Evolutionary conservation across 2,113 vertebrate genomes (phyloP), one percentile per base, ranked within the genome.

Genomic region (Tenebrosternarchus preto): DNA sequence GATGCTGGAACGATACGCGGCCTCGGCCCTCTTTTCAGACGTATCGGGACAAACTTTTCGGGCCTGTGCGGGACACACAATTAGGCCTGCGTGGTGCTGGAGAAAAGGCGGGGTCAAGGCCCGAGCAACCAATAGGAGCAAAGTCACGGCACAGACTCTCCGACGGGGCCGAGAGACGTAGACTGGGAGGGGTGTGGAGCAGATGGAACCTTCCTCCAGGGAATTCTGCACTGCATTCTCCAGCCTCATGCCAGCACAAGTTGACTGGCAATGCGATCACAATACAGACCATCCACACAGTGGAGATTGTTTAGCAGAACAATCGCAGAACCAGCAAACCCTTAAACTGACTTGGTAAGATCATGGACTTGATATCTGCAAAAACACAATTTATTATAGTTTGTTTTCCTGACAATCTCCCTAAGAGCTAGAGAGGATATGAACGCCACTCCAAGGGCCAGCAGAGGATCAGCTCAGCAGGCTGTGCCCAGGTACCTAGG

Each of bases 181-280:
- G 86, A 90, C 84, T 89, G 91, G 86, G 88, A 89, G 86, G 19
- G 80, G 88, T 85, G 43, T 88, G 85, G 90, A 86, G 87, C 72
- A 84, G 80, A 84, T 24, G 82, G 82, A 84, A 68, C 72, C 86
- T 87, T 89, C 80, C 89, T 90, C 73, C 24, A 64, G 69, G 89
- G 84, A n/a, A n/a, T 86, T 43, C 8, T 33, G 61, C 29, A 25
- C 43, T 25, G 25, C 66, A 29, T 8, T 27, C 46, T 1, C 63
- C 24, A 72, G 61, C 39, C 27, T 71, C 73, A 27, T 73, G 17
- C 50, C 53, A 73, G 3, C 43, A 46, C 43, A n/a, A n/a, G 43
- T 46, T 46, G 5, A 61, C 43, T 55, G 25, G 24, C 22, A 27
- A 73, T 27, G n/a, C n/a, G 20, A 57, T 55, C 43, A 55, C 59